Evolutionary conservation across 2,113 vertebrate species (phyloP).

Genomic region (Poeciliopsis occidentalis): DNA sequence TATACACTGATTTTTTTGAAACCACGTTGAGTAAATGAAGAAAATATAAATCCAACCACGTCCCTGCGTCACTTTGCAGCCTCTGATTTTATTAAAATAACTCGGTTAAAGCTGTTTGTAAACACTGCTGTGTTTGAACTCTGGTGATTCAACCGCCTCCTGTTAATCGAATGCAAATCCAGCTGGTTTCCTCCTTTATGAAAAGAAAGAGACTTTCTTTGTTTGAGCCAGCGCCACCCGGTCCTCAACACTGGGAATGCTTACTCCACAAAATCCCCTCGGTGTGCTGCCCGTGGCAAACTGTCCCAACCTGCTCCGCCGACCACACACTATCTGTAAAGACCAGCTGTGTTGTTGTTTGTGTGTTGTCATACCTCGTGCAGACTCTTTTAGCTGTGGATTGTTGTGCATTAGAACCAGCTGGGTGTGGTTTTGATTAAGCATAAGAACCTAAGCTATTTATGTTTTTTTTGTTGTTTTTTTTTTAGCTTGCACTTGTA

Average conservation of each 20-base stretch:
- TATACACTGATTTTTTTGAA: background rate
- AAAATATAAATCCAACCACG: background rate
- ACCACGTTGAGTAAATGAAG: background rate
- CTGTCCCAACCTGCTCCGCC: background rate
- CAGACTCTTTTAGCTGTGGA: background rate
- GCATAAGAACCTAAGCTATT: background rate
- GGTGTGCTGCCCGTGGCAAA: conserved; percentile 17
- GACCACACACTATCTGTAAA: background rate
- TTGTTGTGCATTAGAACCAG: background rate
- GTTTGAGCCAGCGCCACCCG: conserved; percentile 1
- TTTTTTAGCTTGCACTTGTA: conserved; percentile 6
- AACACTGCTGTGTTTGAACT: conserved; percentile 3
- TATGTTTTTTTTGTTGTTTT: background rate
- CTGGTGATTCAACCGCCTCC: conserved; percentile 13
- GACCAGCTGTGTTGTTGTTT: background rate
- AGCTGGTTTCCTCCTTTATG: conserved; percentile 44
- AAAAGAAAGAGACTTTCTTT: conserved; percentile 4
- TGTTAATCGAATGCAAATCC: conserved; percentile 31
- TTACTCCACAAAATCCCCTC: conserved; percentile 55
- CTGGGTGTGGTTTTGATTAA: background rate
- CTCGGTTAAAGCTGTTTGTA: background rate
- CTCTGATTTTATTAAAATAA: background rate
- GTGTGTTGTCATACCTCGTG: background rate
- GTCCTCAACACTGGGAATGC: conserved; percentile 48
- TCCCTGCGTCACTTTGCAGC: background rate